phyloP scores from a whole-genome alignment of 2,888 invertebrate genomes.

The Ariolimax columbianus region DNA sequence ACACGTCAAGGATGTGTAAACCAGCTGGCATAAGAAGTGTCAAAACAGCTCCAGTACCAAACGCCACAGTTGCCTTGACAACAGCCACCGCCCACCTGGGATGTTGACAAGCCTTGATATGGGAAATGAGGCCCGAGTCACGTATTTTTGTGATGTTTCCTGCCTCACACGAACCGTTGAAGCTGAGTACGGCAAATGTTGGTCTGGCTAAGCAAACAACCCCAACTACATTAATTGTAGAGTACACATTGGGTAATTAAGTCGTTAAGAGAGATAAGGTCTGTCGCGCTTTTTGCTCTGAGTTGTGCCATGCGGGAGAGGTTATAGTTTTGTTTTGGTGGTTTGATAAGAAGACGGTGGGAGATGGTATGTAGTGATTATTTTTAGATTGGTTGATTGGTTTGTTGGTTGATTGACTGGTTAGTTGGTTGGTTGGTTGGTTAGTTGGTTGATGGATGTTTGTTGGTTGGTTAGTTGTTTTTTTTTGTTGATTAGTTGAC shows the following conservation, averaged over 20 bases:
- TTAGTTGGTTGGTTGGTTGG: too few species aligned
- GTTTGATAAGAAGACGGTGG: background rate
- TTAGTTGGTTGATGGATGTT: too few species aligned
- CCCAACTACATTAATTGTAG: background rate
- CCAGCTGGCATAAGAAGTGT: background rate
- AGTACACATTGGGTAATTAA: background rate
- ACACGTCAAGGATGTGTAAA: background rate
- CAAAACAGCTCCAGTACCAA: background rate
- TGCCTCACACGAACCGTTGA: background rate
- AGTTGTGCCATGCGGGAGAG: background rate
- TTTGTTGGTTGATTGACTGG: too few species aligned
- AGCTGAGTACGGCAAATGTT: background rate
- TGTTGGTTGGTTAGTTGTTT: too few species aligned
- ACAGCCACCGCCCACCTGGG: background rate
- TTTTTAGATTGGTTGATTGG: too few species aligned
- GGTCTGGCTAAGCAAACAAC: background rate
- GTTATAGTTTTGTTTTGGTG: background rate
- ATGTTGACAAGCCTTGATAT: background rate
- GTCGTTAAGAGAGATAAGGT: background rate
- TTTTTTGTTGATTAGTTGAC: too few species aligned
- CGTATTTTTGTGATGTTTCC: background rate
- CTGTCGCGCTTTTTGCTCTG: background rate
- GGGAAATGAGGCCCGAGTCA: background rate
- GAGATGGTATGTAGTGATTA: too few species aligned
- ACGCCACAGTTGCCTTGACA: background rate